phyloP scores from a whole-genome alignment of 2,113 vertebrate genomes.

The Cyanocitta stelleri region DNA sequence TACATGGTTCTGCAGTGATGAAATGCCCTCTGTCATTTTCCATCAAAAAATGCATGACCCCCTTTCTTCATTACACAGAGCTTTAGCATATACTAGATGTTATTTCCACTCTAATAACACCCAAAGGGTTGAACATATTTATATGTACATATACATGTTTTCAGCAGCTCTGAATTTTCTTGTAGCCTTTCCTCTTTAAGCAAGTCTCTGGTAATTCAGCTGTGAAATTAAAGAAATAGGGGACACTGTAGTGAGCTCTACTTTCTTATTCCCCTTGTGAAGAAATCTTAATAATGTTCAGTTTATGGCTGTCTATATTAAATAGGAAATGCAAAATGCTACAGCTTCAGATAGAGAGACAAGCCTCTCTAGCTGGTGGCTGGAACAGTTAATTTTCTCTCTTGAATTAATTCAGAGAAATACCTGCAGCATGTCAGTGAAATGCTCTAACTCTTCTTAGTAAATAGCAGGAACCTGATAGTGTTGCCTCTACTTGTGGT shows the following conservation, averaged over 20 bases:
- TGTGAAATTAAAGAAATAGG: constrained; percentile 46
- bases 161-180: neutral
- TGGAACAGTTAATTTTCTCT: neutral
- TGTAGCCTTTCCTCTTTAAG: neutral
- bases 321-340: neutral
- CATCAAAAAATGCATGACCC: constrained; percentile 12
- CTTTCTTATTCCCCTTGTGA: neutral
- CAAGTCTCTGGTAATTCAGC: constrained; percentile 7
- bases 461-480: neutral
- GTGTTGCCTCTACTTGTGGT: neutral
- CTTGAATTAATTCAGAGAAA: neutral
- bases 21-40: constrained; percentile 14
- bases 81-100: neutral
- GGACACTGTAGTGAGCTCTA: neutral
- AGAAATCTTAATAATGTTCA: neutral
- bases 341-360: neutral
- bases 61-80: neutral
- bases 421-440: neutral
- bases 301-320: neutral
- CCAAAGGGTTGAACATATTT: constrained; percentile 20
- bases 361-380: neutral
- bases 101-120: constrained; percentile 14
- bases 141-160: neutral
- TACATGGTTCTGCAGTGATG: neutral
- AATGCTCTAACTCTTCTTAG: neutral